These are phyloP conservation scores for Nesogale talazaci DNA, from an alignment of 2,113 vertebrate genomes.

Conservation along the genomic window DNA sequence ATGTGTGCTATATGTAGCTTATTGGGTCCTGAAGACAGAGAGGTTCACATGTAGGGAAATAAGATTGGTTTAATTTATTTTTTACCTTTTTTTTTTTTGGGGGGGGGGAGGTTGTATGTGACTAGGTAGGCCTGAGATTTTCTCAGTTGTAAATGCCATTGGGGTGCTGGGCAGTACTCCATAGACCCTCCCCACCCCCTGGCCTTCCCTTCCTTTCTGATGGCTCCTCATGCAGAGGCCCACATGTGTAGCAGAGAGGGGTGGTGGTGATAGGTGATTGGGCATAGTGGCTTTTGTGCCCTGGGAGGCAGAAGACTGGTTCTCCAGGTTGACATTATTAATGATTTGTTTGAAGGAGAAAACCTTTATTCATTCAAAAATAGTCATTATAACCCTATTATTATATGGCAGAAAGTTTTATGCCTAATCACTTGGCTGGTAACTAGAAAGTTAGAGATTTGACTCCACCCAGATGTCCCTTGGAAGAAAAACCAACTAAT, in stretches of 20 bases:
- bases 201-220: not conserved
- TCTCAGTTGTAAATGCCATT: not conserved
- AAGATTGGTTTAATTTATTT: not conserved
- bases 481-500: not conserved
- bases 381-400: not conserved
- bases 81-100: no score
- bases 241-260: rapidly evolving
- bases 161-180: rapidly evolving
- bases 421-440: not conserved
- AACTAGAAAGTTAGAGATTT: not conserved
- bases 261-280: not conserved
- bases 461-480: not conserved
- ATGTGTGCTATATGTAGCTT: not conserved
- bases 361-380: not conserved
- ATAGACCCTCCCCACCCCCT: rapidly evolving
- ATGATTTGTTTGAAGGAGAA: not conserved
- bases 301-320: not conserved
- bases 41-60: not conserved
- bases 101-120: no score
- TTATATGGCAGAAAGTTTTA: not conserved
- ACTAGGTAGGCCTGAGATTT: rapidly evolving
- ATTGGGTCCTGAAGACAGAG: not conserved
- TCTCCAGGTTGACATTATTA: not conserved
- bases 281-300: not conserved
- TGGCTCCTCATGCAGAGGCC: no score